A percentile compares a stretch with the other conserved stretches of the same genome.
These are phyloP conservation scores for Lonchura striata DNA, from an alignment of 2,113 vertebrate species.

Conservation along the genomic window DNA sequence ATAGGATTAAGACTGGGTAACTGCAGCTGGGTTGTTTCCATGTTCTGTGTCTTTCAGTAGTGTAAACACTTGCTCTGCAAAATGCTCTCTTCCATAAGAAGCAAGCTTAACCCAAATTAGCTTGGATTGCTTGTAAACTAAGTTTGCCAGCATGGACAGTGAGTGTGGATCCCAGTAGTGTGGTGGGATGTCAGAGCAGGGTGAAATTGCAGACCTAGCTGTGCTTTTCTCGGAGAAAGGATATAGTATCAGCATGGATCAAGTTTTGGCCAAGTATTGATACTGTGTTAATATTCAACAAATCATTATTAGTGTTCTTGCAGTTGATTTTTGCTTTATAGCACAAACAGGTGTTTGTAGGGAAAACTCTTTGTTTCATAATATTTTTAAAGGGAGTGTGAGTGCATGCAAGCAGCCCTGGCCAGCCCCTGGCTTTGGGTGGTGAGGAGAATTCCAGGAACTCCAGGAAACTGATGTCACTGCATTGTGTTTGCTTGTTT, in stretches of 20 bases:
- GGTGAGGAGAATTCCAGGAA: conserved; percentile 29
- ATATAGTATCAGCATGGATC: neutral
- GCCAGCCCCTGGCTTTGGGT: neutral
- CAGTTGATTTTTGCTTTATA: neutral
- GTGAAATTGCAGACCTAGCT: neutral
- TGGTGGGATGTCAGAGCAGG: neutral
- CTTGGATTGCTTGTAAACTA: neutral
- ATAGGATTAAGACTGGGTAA: neutral
- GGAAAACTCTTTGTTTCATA: neutral
- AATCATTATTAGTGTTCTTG: neutral
- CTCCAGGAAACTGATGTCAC: conserved; percentile 35
- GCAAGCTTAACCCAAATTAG: neutral
- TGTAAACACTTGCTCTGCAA: neutral
- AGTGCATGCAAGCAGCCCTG: neutral
- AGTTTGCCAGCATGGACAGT: neutral
- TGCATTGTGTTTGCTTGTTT: conserved; percentile 28
- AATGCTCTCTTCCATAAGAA: neutral
- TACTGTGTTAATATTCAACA: neutral
- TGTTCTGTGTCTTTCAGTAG: neutral
- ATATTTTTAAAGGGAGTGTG: neutral
- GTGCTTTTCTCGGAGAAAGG: neutral
- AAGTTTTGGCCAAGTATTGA: neutral
- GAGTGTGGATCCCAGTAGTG: neutral
- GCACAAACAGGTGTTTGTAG: neutral
- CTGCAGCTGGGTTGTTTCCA: neutral